phyloP scores from a whole-genome alignment of 2,888 invertebrate species.

The Phyto melanocephala region DNA sequence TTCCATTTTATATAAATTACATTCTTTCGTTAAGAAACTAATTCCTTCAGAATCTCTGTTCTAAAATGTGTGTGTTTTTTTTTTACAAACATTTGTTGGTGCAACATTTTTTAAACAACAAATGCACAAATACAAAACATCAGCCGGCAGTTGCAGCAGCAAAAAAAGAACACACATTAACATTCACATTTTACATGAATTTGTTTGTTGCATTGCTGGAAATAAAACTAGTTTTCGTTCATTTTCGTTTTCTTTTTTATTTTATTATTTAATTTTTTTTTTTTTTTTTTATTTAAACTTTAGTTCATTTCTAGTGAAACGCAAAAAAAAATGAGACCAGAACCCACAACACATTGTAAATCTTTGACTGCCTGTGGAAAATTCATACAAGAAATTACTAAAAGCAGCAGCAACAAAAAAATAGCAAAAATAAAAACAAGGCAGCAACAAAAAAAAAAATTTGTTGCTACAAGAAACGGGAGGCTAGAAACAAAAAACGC shows the following conservation, averaged over 20 bases:
- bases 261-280: constrained; percentile 28
- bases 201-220: constrained; percentile 48
- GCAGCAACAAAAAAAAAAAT: background rate
- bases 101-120: constrained; percentile 14
- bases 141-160: background rate
- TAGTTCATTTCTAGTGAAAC: constrained; percentile 38
- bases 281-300: constrained; percentile 26
- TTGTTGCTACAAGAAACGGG: background rate
- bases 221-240: constrained; percentile 53
- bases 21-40: too few relatives aligned
- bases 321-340: constrained; percentile 28
- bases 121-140: constrained; percentile 34
- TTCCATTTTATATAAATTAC: too few relatives aligned
- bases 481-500: constrained; percentile 32
- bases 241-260: constrained; percentile 8
- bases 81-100: too few relatives aligned
- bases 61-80: background rate
- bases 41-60: background rate
- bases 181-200: constrained; percentile 26
- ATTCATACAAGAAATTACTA: constrained; percentile 19
- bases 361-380: constrained; percentile 46
- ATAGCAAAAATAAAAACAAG: background rate
- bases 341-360: constrained; percentile 53
- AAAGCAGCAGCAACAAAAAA: constrained; percentile 6
- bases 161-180: background rate